These are phyloP conservation scores for Dreissena polymorpha DNA, from an alignment of 1,140 invertebrate species.

Conservation along the genomic window DNA sequence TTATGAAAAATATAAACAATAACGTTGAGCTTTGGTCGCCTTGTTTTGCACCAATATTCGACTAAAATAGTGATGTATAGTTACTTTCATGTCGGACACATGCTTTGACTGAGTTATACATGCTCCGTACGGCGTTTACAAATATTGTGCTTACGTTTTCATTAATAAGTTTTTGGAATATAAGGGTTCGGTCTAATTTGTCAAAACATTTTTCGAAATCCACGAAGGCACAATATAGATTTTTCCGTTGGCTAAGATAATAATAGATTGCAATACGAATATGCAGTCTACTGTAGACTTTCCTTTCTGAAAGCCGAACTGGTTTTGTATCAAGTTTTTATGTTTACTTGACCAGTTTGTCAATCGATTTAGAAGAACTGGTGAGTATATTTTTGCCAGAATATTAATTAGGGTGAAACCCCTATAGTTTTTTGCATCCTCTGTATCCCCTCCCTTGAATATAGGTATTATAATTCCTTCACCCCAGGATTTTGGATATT, in stretches of 20 bases:
- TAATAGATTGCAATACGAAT: constrained; percentile 34
- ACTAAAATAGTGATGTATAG: constrained; percentile 1
- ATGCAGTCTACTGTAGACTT: constrained; percentile 14
- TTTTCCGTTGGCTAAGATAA: neutral
- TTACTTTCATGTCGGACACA: constrained; percentile 5
- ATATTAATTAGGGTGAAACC: constrained; percentile 29
- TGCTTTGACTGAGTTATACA: constrained; percentile 14
- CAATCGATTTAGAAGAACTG: constrained; percentile 15
- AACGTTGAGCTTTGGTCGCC: constrained; percentile 30
- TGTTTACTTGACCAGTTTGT: neutral
- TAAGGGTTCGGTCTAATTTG: constrained; percentile 16
- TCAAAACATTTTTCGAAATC: constrained; percentile 21
- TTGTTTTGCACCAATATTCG: constrained; percentile 43
- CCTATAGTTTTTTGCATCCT: constrained; percentile 19
- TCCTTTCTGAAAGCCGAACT: neutral
- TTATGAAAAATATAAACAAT: constrained; percentile 27
- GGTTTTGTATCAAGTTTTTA: neutral
- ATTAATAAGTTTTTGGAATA: constrained; percentile 10
- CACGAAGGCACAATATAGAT: constrained; percentile 6
- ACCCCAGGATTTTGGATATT: constrained; percentile 15
- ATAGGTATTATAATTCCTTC: neutral
- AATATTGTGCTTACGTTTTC: constrained; percentile 19
- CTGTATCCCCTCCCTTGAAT: constrained; percentile 19
- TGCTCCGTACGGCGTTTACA: constrained; percentile 5
- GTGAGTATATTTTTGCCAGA: constrained; percentile 22